phyloP scores from a whole-genome alignment of 2,113 vertebrate genomes.

The Rhizomys pruinosus region DNA sequence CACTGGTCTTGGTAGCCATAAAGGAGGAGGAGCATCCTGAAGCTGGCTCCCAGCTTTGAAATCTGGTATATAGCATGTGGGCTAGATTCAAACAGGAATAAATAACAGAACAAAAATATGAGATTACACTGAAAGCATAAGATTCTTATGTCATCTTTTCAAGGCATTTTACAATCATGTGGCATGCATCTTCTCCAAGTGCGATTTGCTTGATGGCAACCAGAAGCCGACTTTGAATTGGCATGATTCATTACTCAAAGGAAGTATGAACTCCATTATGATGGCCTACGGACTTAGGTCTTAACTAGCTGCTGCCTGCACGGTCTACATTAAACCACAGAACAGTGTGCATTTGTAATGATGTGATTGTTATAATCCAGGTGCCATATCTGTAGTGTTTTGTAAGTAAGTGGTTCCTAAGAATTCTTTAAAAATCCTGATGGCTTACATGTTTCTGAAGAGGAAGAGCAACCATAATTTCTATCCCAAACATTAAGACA shows the following conservation, averaged over 20 bases:
- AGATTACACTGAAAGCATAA: constrained; percentile 3
- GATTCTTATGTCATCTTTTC: background rate
- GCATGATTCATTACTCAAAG: background rate
- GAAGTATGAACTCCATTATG: background rate
- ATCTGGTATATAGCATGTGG: too few relatives aligned
- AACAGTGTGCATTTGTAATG: background rate
- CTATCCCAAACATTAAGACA: background rate
- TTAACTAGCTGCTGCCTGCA: background rate
- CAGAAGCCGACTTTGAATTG: background rate
- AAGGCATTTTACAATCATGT: background rate
- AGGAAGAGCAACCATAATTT: background rate
- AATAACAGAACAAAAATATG: background rate
- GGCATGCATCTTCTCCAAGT: background rate
- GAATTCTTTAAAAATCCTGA: background rate
- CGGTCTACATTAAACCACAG: background rate
- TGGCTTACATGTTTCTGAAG: background rate
- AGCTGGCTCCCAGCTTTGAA: too few relatives aligned
- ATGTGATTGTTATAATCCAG: background rate
- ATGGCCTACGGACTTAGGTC: background rate
- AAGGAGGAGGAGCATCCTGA: too few relatives aligned
- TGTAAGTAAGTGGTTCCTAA: background rate
- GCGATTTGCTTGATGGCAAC: background rate
- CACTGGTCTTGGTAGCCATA: too few relatives aligned
- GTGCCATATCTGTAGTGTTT: background rate
- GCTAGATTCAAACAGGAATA: too few relatives aligned